A percentile compares a stretch with the other conserved stretches of the same genome.
Evolutionary conservation across 2,113 vertebrate species (phyloP).

Genomic region (Apus apus): DNA sequence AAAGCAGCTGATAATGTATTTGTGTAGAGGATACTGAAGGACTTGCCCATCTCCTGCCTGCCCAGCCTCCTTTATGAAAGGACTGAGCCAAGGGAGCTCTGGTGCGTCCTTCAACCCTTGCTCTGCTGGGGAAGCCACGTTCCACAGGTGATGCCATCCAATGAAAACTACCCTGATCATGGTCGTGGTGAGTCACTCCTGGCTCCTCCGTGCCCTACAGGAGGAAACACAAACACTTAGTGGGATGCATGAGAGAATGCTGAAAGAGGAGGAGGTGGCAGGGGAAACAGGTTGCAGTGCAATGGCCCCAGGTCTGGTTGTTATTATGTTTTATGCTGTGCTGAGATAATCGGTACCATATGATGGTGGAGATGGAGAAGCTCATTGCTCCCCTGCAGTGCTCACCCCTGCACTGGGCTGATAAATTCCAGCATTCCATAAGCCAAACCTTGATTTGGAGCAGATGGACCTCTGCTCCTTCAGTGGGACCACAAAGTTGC

Average conservation of each 20-base stretch:
- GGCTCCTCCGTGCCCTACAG: neutral
- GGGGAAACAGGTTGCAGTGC: slow-evolving; percentile 46
- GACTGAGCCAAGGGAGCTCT: neutral
- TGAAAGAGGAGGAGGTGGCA: neutral
- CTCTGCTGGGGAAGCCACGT: rapidly evolving
- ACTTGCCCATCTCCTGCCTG: neutral
- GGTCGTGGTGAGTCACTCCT: neutral
- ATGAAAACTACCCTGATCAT: rapidly evolving
- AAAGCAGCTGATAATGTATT: neutral
- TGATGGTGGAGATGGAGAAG: slow-evolving; percentile 58
- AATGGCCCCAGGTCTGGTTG: slow-evolving; percentile 46
- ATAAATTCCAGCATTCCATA: slow-evolving; percentile 66
- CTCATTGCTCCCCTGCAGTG: slow-evolving; percentile 69
- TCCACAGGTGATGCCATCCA: neutral
- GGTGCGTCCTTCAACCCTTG: rapidly evolving
- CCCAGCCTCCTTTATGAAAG: neutral
- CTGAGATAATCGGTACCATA: slow-evolving; percentile 73
- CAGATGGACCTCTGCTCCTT: slow-evolving; percentile 69
- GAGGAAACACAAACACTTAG: neutral
- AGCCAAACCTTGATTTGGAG: slow-evolving; percentile 74
- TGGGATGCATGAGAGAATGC: slow-evolving; percentile 2
- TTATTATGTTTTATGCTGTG: slow-evolving; percentile 55
- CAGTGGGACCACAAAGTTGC: slow-evolving; percentile 14
- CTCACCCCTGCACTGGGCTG: slow-evolving; percentile 68
- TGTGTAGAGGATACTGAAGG: neutral